Evolutionary conservation across 2,797 vertebrate genomes (phyloP).

Genomic region (Poliocrania exsul): DNA sequence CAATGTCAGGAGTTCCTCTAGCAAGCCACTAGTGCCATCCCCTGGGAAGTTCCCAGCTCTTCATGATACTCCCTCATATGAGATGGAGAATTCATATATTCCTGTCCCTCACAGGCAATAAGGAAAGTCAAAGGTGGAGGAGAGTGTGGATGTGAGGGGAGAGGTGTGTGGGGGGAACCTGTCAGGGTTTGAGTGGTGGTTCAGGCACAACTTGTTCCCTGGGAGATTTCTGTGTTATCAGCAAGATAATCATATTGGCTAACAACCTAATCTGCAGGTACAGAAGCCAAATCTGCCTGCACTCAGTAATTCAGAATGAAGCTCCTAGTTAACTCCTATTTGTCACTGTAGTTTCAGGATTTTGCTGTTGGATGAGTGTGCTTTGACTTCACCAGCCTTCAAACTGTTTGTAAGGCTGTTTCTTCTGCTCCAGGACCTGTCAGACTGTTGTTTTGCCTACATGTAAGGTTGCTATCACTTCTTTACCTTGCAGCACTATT

Average conservation of each 20-base stretch:
- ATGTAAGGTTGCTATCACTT: constrained; percentile 9
- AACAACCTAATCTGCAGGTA: neutral
- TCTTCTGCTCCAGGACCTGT: neutral
- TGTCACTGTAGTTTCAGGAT: neutral
- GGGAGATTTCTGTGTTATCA: neutral
- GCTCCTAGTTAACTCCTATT: neutral
- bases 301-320: neutral
- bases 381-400: neutral
- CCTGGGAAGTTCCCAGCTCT: neutral
- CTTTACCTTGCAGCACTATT: neutral
- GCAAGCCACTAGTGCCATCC: neutral
- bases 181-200: neutral
- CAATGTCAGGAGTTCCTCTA: neutral
- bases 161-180: neutral
- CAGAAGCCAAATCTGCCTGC: neutral
- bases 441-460: neutral
- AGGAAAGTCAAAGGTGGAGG: neutral
- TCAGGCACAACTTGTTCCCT: neutral
- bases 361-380: neutral
- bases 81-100: neutral
- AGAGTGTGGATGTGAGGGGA: neutral
- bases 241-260: neutral
- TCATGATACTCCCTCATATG: rapidly evolving
- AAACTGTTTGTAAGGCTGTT: neutral
- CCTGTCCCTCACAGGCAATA: neutral